Conservation (phyloP, 2,113 vertebrate genomes). For the Boulengeromyrus knoepffleri region DNA sequence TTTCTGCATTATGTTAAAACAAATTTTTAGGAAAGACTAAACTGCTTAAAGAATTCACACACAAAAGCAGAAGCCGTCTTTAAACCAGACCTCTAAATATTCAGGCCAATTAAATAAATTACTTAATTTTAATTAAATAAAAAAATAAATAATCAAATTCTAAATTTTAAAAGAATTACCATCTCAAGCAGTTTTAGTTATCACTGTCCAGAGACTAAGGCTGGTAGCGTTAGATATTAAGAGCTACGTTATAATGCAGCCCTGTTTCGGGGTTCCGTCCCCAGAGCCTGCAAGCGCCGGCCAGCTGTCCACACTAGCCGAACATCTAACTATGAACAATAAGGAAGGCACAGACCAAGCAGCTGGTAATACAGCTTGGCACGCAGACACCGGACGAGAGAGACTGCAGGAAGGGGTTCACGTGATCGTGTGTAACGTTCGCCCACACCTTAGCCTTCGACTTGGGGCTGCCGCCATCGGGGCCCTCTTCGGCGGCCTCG, state of each 20-base stretch:
- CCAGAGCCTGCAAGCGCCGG: slow-evolving; percentile 76
- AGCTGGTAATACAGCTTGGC: slow-evolving; percentile 99
- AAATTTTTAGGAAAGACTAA: slow-evolving; percentile 21
- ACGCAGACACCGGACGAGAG: slow-evolving; percentile 99
- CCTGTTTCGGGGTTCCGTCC: slow-evolving; percentile 29
- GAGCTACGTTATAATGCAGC: neutral
- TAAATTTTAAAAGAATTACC: neutral
- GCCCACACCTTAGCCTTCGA: slow-evolving; percentile 99
- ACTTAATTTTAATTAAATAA: neutral
- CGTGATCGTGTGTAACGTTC: slow-evolving; percentile 99
- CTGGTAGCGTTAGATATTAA: neutral
- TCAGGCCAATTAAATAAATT: neutral
- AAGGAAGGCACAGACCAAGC: slow-evolving; percentile 99
- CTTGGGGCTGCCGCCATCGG: slow-evolving; percentile 93
- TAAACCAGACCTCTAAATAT: neutral
- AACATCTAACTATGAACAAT: slow-evolving; percentile 98
- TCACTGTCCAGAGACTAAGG: neutral
- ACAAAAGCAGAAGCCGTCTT: neutral
- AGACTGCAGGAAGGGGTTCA: slow-evolving; percentile 99
- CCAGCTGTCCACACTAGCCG: slow-evolving; percentile 69
- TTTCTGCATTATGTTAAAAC: slow-evolving; percentile 16
- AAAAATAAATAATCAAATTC: neutral
- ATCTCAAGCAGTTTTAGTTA: slow-evolving; percentile 62
- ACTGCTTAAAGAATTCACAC: slow-evolving; percentile 48
- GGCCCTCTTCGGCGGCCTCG: slow-evolving; percentile 85